Conservation (phyloP, 1,140 invertebrate genomes). For the Dendroctonus ponderosae region DNA sequence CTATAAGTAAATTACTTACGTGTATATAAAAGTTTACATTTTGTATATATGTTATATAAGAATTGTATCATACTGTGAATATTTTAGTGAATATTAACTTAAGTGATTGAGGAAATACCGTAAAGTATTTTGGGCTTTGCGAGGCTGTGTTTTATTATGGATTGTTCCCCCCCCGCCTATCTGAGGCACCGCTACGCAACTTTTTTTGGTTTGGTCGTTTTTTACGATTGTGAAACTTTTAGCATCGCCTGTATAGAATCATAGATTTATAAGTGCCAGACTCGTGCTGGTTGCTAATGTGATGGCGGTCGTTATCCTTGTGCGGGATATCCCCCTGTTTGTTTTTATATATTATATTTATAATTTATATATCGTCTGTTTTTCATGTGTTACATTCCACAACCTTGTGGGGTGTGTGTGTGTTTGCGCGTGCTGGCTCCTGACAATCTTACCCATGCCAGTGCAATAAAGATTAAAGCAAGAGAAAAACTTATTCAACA, state of each 20-base stretch:
- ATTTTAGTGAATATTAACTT: constrained; percentile 46
- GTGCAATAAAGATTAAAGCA: constrained; percentile 44
- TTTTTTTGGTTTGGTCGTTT: constrained; percentile 42
- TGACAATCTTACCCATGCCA: constrained; percentile 49
- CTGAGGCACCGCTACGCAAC: constrained; percentile 45
- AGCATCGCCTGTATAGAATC: constrained; percentile 42
- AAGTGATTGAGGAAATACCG: constrained; percentile 44
- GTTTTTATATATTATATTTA: constrained; percentile 50
- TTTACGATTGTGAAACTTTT: constrained; percentile 41
- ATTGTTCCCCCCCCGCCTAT: constrained; percentile 46
- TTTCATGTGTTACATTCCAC: constrained; percentile 50
- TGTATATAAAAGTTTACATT: constrained; percentile 32
- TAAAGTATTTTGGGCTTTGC: constrained; percentile 51
- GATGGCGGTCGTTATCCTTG: constrained; percentile 41
- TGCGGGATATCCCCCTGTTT: constrained; percentile 35
- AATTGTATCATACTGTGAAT: constrained; percentile 43
- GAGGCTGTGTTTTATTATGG: constrained; percentile 51
- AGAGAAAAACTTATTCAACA: constrained; percentile 42
- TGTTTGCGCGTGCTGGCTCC: constrained; percentile 36
- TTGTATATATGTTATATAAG: constrained; percentile 49
- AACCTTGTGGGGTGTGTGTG: constrained; percentile 45
- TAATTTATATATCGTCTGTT: constrained; percentile 50
- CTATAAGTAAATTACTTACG: constrained; percentile 25
- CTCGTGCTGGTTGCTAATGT: constrained; percentile 49
- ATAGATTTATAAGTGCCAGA: constrained; percentile 42